Conservation (phyloP, 2,888 invertebrate genomes). For the Molorchus minor region DNA sequence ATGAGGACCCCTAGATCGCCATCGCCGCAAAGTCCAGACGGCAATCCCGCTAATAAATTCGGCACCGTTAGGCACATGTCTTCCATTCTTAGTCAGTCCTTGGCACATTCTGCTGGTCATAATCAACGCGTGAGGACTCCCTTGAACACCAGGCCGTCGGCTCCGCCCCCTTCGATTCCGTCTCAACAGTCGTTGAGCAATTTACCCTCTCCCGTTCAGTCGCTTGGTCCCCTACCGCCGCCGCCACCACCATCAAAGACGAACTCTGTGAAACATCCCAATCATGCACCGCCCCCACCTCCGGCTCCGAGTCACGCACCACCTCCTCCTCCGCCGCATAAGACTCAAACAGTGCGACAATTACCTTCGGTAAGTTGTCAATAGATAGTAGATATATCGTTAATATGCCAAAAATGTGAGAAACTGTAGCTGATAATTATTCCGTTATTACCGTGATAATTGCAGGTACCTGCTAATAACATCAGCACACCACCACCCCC, state of each 20-base stretch:
- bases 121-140: conserved; percentile 54
- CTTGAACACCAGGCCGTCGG: conserved; percentile 56
- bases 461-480: conserved; percentile 42
- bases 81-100: conserved; percentile 66
- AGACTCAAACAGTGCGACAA: conserved; percentile 45
- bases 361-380: conserved; percentile 37
- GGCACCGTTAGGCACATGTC: conserved; percentile 61
- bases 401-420: neutral
- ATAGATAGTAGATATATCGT: neutral
- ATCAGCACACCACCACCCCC: conserved; percentile 65
- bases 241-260: conserved; percentile 43
- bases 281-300: conserved; percentile 59
- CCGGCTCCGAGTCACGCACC: conserved; percentile 53
- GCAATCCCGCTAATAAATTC: conserved; percentile 53
- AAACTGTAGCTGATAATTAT: neutral
- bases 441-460: conserved; percentile 9
- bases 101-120: conserved; percentile 55
- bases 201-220: conserved; percentile 53
- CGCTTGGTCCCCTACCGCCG: conserved; percentile 44
- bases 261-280: conserved; percentile 56
- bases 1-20: conserved; percentile 83
- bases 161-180: conserved; percentile 60
- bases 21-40: conserved; percentile 64
- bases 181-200: conserved; percentile 36
- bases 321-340: conserved; percentile 55